Evolutionary conservation across 2,113 vertebrate genomes (phyloP).

Genomic region (Amia ocellicauda): DNA sequence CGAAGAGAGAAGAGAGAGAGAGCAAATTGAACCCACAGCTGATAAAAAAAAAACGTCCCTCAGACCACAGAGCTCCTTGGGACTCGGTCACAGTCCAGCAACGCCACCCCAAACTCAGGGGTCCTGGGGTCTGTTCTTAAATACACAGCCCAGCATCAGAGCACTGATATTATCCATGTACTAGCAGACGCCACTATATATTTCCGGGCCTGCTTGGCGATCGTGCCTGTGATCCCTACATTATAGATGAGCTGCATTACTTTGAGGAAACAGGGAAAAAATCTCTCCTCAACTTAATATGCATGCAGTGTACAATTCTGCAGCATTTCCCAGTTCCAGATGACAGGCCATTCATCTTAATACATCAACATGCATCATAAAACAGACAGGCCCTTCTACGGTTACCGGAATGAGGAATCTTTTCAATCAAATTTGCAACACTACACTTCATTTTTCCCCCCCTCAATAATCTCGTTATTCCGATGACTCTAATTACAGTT

Average conservation of each 20-base stretch:
- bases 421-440: conserved; percentile 48
- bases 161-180: too few species aligned
- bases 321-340: conserved; percentile 47
- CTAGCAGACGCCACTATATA: too few species aligned
- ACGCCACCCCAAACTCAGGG: background rate
- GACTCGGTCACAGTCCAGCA: background rate
- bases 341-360: conserved; percentile 64
- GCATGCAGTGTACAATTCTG: conserved; percentile 43
- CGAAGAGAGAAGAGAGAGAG: background rate
- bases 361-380: conserved; percentile 45
- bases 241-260: conserved; percentile 54
- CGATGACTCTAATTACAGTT: conserved; percentile 44
- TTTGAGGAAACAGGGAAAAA: conserved; percentile 41
- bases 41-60: too few species aligned
- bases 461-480: conserved; percentile 33
- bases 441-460: conserved; percentile 46
- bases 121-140: background rate
- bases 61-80: background rate
- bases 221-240: conserved; percentile 39
- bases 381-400: conserved; percentile 48
- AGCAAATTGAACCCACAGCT: too few species aligned
- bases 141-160: background rate
- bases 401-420: conserved; percentile 48
- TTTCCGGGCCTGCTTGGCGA: background rate
- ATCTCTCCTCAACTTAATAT: conserved; percentile 53